phyloP scores from a whole-genome alignment of 2,888 invertebrate species.

The Hemaris fuciformis region DNA sequence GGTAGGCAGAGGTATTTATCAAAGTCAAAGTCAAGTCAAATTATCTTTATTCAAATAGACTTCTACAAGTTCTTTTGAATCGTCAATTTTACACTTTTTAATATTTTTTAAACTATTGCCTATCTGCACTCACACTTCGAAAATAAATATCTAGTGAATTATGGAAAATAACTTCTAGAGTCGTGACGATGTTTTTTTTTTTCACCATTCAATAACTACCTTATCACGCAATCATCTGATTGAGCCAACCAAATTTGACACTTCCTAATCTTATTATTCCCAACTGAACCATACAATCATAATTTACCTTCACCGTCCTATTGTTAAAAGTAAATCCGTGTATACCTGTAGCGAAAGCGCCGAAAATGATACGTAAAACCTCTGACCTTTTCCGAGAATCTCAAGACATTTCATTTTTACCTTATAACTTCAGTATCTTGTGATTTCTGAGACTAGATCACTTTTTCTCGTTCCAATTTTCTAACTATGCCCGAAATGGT shows the following conservation, averaged over 20 bases:
- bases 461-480: neutral
- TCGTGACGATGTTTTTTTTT: no score
- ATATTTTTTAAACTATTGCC: no score
- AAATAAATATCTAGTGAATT: no score
- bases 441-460: no score
- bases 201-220: no score
- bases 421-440: neutral
- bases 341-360: neutral
- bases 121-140: neutral
- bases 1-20: no score
- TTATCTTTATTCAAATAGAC: no score
- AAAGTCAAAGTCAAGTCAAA: no score
- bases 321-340: neutral
- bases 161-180: no score
- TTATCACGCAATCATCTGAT: no score
- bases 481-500: neutral
- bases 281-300: neutral
- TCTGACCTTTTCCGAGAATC: neutral
- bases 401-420: neutral
- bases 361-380: neutral
- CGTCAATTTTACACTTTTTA: no score
- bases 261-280: neutral
- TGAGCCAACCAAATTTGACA: neutral
- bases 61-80: no score
- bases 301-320: neutral